Conservation (phyloP, 2,888 invertebrate species). For the Rhamnusium bicolor region DNA sequence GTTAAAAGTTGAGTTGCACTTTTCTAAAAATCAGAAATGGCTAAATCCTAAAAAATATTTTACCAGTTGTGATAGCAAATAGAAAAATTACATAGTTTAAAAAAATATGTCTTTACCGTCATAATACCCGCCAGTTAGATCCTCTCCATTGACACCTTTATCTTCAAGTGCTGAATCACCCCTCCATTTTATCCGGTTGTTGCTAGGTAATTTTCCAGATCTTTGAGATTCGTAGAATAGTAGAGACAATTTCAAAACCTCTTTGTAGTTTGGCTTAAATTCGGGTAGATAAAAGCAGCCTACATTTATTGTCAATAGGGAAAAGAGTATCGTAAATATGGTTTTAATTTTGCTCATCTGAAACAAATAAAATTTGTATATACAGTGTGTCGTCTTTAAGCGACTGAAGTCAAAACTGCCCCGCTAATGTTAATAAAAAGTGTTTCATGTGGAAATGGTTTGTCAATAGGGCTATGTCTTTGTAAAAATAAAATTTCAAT, state of each 20-base stretch:
- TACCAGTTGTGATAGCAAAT: no score
- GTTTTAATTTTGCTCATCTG: slow-evolving; percentile 30
- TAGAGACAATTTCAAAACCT: slow-evolving; percentile 72
- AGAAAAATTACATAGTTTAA: no score
- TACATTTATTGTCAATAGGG: slow-evolving; percentile 5
- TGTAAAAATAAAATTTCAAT: no score
- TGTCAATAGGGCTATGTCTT: no score
- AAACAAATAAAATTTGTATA: slow-evolving; percentile 1
- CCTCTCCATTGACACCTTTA: slow-evolving; percentile 71
- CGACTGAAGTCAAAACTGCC: no score
- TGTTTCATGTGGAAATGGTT: no score
- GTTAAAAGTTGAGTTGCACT: no score
- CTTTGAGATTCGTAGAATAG: slow-evolving; percentile 75
- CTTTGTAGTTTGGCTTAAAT: slow-evolving; percentile 68
- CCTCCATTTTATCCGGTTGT: slow-evolving; percentile 73
- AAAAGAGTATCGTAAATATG: slow-evolving; percentile 1
- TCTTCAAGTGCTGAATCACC: slow-evolving; percentile 74
- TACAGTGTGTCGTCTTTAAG: no score
- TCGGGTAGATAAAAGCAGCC: slow-evolving; percentile 14
- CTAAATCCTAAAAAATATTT: no score
- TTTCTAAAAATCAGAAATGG: no score
- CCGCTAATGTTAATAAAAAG: no score
- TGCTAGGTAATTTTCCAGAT: slow-evolving; percentile 72
- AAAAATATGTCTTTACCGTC: no score
- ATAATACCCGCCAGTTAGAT: slow-evolving; percentile 75